Conservation (phyloP, 2,797 vertebrate genomes). For the Hippocampus kuda region DNA sequence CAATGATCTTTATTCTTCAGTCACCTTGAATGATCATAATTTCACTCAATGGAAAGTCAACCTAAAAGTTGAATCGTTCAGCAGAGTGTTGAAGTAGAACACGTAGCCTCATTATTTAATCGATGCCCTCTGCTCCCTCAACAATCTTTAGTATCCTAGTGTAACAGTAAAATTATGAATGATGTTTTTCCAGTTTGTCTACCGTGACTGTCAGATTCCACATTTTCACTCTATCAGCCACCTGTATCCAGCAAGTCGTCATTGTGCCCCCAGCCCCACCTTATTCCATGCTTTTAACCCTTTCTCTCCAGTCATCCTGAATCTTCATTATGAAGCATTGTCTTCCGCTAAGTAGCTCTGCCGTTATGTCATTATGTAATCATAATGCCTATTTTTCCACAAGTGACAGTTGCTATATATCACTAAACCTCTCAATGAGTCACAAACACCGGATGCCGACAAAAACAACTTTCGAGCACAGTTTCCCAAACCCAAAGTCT, state of each 20-base stretch:
- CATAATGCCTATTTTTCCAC: background rate
- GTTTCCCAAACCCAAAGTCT: background rate
- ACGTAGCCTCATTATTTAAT: background rate
- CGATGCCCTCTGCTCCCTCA: background rate
- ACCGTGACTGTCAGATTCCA: background rate
- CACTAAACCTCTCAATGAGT: background rate
- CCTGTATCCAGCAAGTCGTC: background rate
- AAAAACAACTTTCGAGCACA: background rate
- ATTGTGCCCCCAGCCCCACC: background rate
- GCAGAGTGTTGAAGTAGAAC: background rate
- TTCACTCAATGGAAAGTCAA: no score
- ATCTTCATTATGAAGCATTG: background rate
- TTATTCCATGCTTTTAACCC: background rate
- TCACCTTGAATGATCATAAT: no score
- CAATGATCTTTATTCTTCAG: no score
- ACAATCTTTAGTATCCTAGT: background rate
- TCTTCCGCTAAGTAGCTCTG: background rate
- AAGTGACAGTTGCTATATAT: background rate
- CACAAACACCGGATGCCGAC: background rate
- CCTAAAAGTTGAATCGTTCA: no score
- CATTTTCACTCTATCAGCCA: background rate
- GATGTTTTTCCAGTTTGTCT: background rate
- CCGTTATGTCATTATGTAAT: background rate
- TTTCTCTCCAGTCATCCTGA: background rate
- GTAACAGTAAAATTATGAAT: background rate